phyloP scores from a whole-genome alignment of 2,888 invertebrate species.

The Scelioninae gen. 2 region DNA sequence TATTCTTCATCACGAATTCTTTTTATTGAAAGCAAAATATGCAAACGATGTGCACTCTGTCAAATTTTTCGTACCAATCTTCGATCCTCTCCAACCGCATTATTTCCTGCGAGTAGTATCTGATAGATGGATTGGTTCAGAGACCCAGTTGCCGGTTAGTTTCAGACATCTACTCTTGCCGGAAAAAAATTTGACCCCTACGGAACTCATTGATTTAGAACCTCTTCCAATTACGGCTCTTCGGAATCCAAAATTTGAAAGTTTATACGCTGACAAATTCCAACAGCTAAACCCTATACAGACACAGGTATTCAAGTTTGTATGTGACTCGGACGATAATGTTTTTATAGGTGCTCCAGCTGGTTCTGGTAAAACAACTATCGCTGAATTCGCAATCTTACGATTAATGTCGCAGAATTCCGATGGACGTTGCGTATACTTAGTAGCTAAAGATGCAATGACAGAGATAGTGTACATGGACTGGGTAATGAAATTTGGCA shows the following conservation, averaged over 20 bases:
- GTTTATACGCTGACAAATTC: constrained; percentile 89
- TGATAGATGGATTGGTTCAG: constrained; percentile 95
- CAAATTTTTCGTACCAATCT: constrained; percentile 98
- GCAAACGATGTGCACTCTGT: constrained; percentile 95
- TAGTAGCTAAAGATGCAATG: constrained; percentile 93
- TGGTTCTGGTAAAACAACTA: constrained; percentile 94
- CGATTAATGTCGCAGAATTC: constrained; percentile 86
- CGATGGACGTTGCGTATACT: constrained; percentile 92
- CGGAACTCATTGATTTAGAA: constrained; percentile 96
- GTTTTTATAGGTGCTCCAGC: constrained; percentile 96
- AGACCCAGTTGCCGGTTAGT: constrained; percentile 96
- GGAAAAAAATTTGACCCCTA: constrained; percentile 78
- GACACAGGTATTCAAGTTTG: constrained; percentile 98
- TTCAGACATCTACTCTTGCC: constrained; percentile 98
- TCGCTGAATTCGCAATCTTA: constrained; percentile 96
- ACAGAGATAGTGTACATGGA: constrained; percentile 93
- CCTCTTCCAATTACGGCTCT: constrained; percentile 96
- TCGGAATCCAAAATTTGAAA: constrained; percentile 89
- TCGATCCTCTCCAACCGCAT: constrained; percentile 98
- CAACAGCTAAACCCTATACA: constrained; percentile 99
- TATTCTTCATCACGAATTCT: constrained; percentile 92
- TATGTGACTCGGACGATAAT: constrained; percentile 98
- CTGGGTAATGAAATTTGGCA: constrained; percentile 93
- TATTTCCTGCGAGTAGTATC: constrained; percentile 95
- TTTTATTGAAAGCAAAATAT: constrained; percentile 96